A percentile compares a stretch with the other conserved stretches of the same genome.
Evolutionary conservation across 2,888 invertebrate genomes (phyloP).

Genomic region (Napeogenes sylphis): DNA sequence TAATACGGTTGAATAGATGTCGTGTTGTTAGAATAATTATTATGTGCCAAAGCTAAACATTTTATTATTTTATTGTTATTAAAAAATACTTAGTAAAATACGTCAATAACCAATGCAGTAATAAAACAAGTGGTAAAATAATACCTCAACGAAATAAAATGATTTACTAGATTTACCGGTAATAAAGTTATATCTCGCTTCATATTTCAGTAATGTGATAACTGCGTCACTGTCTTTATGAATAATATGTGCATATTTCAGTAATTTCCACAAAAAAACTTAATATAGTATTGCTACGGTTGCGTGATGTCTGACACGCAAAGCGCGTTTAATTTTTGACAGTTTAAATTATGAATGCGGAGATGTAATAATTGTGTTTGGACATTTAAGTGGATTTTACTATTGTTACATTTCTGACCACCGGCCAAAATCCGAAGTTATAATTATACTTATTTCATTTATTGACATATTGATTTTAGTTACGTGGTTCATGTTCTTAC

Average conservation of each 20-base stretch:
- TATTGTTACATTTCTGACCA: background rate
- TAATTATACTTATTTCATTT: background rate
- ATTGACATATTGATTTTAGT: background rate
- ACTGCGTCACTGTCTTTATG: too few relatives aligned
- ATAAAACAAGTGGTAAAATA: too few relatives aligned
- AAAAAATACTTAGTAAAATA: too few relatives aligned
- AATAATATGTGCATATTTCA: constrained; percentile 47
- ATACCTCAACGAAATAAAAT: too few relatives aligned
- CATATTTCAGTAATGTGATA: too few relatives aligned
- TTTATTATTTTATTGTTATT: too few relatives aligned
- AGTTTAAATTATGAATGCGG: constrained; percentile 14
- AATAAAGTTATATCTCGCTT: too few relatives aligned
- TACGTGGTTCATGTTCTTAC: background rate
- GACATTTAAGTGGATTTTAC: constrained; percentile 8
- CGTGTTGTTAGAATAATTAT: too few relatives aligned
- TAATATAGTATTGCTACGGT: constrained; percentile 49
- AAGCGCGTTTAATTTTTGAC: constrained; percentile 50
- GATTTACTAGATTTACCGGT: too few relatives aligned
- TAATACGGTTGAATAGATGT: too few relatives aligned
- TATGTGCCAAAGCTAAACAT: too few relatives aligned
- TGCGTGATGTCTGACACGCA: constrained; percentile 64
- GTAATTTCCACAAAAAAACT: constrained; percentile 39
- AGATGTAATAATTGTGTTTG: constrained; percentile 8
- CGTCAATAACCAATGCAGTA: too few relatives aligned
- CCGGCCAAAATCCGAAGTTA: background rate